Percentiles rank a stretch among this genome's conserved stretches.
phyloP scores from a whole-genome alignment of 2,113 vertebrate genomes.

The Nansenia antarctica region DNA sequence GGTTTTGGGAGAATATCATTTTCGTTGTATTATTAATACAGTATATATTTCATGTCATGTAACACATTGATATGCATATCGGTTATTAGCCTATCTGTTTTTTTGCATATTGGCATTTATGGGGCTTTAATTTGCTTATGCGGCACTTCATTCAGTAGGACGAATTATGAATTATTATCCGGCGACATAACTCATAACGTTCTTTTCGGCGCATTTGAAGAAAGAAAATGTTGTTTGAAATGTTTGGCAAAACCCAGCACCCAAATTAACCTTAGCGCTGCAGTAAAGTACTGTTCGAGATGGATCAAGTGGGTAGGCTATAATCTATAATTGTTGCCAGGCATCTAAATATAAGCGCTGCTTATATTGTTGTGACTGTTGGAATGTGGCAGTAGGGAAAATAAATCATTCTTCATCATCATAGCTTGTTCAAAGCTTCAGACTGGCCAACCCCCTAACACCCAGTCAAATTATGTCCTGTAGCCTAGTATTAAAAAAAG shows the following conservation, averaged over 20 bases:
- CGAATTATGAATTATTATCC: no score
- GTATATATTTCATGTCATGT: no score
- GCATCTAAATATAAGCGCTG: conserved; percentile 14
- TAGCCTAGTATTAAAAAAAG: no score
- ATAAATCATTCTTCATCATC: background rate
- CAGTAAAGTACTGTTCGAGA: background rate
- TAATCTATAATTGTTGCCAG: background rate
- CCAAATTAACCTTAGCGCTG: background rate
- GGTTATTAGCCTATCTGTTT: background rate
- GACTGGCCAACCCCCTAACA: no score
- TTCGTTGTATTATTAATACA: no score
- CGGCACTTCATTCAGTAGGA: background rate
- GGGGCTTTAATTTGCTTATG: background rate
- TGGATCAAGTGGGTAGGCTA: background rate
- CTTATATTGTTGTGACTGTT: background rate
- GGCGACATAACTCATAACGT: background rate
- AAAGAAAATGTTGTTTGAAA: background rate
- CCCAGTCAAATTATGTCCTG: no score
- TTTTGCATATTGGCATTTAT: background rate
- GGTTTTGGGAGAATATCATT: no score
- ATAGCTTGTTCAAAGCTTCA: no score
- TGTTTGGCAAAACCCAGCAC: background rate
- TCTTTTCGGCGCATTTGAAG: background rate
- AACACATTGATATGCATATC: no score
- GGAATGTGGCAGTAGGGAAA: background rate